Conservation (phyloP, 2,797 vertebrate species). For the Hapalemur alaotrensis region DNA sequence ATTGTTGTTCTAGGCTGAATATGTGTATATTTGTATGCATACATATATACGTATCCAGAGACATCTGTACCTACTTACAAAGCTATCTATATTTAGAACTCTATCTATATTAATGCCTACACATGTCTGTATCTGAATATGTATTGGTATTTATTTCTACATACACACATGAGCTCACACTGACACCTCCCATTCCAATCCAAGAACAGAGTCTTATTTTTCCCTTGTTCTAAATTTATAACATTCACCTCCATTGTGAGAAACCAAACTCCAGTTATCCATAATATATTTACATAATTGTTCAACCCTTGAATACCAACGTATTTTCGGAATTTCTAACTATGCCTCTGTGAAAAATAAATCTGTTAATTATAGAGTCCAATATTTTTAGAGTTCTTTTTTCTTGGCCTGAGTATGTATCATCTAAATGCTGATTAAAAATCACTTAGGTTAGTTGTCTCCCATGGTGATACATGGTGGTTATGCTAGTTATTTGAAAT, state of each 20-base stretch:
- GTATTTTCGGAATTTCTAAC: neutral
- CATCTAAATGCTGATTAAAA: neutral
- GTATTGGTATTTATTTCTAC: neutral
- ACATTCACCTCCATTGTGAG: neutral
- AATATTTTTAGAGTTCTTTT: neutral
- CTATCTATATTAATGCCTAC: neutral
- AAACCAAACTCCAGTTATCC: neutral
- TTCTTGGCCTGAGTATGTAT: neutral
- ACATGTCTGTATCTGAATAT: neutral
- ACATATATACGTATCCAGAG: neutral
- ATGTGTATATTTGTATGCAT: neutral
- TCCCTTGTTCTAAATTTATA: neutral
- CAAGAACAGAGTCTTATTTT: neutral
- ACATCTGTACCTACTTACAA: neutral
- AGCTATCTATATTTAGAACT: neutral
- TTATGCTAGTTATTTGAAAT: conserved; percentile 10
- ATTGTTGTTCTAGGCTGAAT: neutral
- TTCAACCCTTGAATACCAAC: neutral
- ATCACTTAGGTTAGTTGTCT: neutral
- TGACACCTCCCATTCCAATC: neutral
- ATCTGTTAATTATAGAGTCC: neutral
- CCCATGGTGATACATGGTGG: neutral
- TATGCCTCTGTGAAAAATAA: neutral
- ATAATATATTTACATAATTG: neutral
- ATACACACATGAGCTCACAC: neutral